Base-by-base conservation (phyloP, 2,888 invertebrate genomes). In the Lymantria dispar region DNA sequence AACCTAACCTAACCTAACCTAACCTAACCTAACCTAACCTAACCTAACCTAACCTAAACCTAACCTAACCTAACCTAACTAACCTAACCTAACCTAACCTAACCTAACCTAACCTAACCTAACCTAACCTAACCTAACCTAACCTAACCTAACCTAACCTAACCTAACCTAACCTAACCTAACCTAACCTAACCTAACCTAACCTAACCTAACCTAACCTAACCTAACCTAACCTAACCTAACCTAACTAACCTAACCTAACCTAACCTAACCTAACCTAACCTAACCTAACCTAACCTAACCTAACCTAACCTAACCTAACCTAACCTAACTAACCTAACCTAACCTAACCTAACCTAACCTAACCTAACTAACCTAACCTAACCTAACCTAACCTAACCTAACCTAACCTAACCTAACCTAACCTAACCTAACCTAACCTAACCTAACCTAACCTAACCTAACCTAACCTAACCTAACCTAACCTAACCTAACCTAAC, bases 141-240 rank as follows among this genome's bases (percentile, higher is more conserved):
- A 49, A 44, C 49, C 44, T 44, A 49, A 44, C 49, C 44, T 44
- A 49, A 43, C 49, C 44, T 44, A 49, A 39, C 49, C 44, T 44
- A 49, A 44, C 49, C 44, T 44, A 47, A 40, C 47, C 41, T 41
- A 47, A 40, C 47, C 41, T 41, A 47, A 40, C 47, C 47, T 47
- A 47, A 47, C 47, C 47, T 47, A 47, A 47, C 47, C 47, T 47
- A 47, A 47, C 47, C 47, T 47, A 47, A 47, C 47, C 47, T 47
- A 47, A 47, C 47, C 47, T 47, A 47, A 47, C 47, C 47, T 47
- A 47, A 47, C 47, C 47, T 47, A 47, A 47, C 47, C 47, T 47
- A 47, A 47, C 47, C 47, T 47, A 47, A 47, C 47, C 47, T 47
- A 47, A 47, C 47, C 47, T 47, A 47, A 47, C 47, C 47, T 47